Conservation (phyloP, 2,797 vertebrate genomes). For the Naso thynnoides region DNA sequence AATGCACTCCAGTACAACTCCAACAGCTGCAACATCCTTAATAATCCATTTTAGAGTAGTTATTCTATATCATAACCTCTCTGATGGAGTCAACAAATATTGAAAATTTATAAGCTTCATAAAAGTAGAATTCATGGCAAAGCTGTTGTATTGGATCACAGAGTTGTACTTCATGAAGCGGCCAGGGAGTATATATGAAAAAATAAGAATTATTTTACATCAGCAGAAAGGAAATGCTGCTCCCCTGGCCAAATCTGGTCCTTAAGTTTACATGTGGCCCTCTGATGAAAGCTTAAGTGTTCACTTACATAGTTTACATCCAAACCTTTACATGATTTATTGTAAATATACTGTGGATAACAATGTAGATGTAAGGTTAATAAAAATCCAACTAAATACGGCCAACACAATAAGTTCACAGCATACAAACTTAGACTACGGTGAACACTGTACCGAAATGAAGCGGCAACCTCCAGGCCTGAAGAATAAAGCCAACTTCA, state of each 20-base stretch:
- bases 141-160: no score
- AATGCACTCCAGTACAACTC: no score
- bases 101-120: no score
- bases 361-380: not conserved
- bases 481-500: no score
- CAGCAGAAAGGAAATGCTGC: not conserved
- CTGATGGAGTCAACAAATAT: no score
- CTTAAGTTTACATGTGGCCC: no score
- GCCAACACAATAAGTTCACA: not conserved
- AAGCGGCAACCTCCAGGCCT: not conserved
- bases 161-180: no score
- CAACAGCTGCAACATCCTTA: no score
- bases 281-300: not conserved
- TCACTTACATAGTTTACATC: not conserved
- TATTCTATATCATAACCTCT: no score
- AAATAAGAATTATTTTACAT: conserved; percentile 26
- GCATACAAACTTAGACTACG: not conserved
- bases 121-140: no score
- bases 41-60: no score
- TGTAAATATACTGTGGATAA: not conserved
- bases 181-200: not conserved
- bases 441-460: not conserved
- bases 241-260: not conserved
- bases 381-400: conserved; percentile 2
- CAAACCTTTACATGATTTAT: not conserved